Conservation (phyloP, 2,797 vertebrate genomes). For the Liparis tanakae region DNA sequence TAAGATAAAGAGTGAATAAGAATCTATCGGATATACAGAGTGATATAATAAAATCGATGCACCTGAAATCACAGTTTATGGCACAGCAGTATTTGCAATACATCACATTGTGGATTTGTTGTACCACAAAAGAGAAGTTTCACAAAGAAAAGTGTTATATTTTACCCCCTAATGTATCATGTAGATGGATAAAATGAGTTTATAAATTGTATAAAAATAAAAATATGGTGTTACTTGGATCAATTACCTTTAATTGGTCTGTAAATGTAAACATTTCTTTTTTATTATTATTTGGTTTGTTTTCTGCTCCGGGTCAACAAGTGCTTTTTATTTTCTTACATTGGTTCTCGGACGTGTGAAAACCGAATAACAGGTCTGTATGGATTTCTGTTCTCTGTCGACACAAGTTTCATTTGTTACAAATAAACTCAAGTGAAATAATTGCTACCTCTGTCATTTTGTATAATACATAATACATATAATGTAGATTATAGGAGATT, state of each 20-base stretch:
- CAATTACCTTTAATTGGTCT: slow-evolving; percentile 94
- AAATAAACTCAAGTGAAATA: slow-evolving; percentile 98
- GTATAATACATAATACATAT: no score
- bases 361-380: slow-evolving; percentile 89
- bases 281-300: slow-evolving; percentile 68
- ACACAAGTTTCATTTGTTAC: slow-evolving; percentile 99
- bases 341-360: slow-evolving; percentile 87
- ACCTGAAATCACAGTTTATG: slow-evolving; percentile 83
- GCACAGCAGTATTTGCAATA: slow-evolving; percentile 85
- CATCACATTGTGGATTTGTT: slow-evolving; percentile 87
- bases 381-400: slow-evolving; percentile 98
- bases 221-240: slow-evolving; percentile 92
- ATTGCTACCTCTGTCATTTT: slow-evolving; percentile 83
- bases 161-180: slow-evolving; percentile 87
- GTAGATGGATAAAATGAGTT: slow-evolving; percentile 96
- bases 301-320: slow-evolving; percentile 91
- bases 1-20: slow-evolving; percentile 46
- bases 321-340: slow-evolving; percentile 99
- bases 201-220: slow-evolving; percentile 83
- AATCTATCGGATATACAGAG: slow-evolving; percentile 66
- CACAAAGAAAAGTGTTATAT: slow-evolving; percentile 79
- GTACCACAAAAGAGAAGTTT: slow-evolving; percentile 88
- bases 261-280: slow-evolving; percentile 91
- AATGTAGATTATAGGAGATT: not conserved
- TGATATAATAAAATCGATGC: slow-evolving; percentile 70